These are phyloP conservation scores for Eufriesea mexicana DNA, from an alignment of 1,140 invertebrate genomes.

Conservation along the genomic window DNA sequence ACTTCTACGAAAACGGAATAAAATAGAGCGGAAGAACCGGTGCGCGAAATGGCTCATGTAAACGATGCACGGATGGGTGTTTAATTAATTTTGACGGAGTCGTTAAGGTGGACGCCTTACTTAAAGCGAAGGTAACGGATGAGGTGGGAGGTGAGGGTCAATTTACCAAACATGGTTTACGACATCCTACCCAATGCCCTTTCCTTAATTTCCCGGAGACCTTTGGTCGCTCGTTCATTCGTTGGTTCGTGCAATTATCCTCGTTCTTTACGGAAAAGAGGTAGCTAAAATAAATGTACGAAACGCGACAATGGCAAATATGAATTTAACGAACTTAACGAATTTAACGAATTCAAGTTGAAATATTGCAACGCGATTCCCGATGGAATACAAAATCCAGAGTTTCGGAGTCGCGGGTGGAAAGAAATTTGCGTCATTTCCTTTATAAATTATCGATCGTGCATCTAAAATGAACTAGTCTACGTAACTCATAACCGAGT, in stretches of 20 bases:
- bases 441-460: too few relatives aligned
- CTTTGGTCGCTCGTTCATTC: too few relatives aligned
- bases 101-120: too few relatives aligned
- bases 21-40: not conserved
- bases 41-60: not conserved
- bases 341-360: too few relatives aligned
- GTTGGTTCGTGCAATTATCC: too few relatives aligned
- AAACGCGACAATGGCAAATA: too few relatives aligned
- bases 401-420: not conserved
- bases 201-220: not conserved
- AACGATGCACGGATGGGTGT: not conserved
- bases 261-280: too few relatives aligned
- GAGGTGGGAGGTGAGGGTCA: not conserved
- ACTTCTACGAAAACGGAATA: not conserved
- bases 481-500: too few relatives aligned
- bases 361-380: too few relatives aligned
- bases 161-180: not conserved
- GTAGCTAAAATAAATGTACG: too few relatives aligned
- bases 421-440: not conserved
- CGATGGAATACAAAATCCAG: not conserved
- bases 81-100: not conserved
- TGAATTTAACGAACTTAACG: too few relatives aligned
- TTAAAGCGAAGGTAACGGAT: not conserved
- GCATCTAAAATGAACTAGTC: too few relatives aligned
- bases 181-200: not conserved